Conservation (phyloP, 2,888 invertebrate species). For the Stenodema calcarata region DNA sequence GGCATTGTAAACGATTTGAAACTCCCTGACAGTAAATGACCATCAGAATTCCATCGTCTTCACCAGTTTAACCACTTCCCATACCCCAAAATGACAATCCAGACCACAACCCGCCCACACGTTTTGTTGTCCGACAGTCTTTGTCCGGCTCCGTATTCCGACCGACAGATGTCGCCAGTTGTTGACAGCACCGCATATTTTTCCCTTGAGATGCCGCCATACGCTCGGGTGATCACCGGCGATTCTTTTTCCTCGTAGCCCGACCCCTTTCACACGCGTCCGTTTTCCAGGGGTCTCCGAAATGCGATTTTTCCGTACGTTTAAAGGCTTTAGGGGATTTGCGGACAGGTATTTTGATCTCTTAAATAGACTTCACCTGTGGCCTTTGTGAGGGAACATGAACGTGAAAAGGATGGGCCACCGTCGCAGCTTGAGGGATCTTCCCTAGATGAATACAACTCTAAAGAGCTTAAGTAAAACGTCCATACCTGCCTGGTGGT, state of each 20-base stretch:
- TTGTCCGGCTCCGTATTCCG: not conserved
- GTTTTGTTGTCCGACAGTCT: conserved; percentile 2
- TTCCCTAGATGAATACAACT: not conserved
- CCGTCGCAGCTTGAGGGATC: not conserved
- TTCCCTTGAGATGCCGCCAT: not conserved
- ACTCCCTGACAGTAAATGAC: not conserved
- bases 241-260: not conserved
- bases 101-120: not conserved
- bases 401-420: not conserved
- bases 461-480: too few species aligned
- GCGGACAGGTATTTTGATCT: conserved; percentile 19
- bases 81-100: not conserved
- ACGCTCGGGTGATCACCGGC: not conserved
- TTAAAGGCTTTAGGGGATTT: not conserved
- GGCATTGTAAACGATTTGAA: not conserved
- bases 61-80: not conserved
- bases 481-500: too few species aligned
- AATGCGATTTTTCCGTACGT: conserved; percentile 11
- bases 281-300: not conserved
- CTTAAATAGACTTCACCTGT: not conserved
- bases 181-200: not conserved
- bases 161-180: not conserved
- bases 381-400: not conserved
- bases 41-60: not conserved
- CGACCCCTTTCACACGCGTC: not conserved